Percentiles rank a stretch among this genome's conserved stretches.
phyloP scores from a whole-genome alignment of 2,797 vertebrate genomes.

The Aulostomus chinensis region DNA sequence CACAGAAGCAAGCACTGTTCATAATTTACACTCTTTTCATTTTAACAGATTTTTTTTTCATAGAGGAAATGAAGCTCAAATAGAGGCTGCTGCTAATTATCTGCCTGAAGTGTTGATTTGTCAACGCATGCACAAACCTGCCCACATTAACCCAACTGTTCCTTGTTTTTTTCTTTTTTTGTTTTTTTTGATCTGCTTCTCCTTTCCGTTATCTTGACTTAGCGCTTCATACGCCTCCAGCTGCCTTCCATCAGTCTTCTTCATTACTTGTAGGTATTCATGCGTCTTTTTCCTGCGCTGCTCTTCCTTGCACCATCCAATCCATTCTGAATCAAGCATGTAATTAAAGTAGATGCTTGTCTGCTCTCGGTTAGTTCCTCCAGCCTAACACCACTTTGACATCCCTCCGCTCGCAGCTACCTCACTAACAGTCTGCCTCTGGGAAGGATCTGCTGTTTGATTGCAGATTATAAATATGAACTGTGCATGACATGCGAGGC shows the following conservation, averaged over 20 bases:
- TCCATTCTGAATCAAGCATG: constrained; percentile 40
- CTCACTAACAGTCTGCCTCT: constrained; percentile 7
- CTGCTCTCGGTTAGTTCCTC: constrained; percentile 22
- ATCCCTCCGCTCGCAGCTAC: constrained; percentile 12
- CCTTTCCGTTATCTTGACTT: background rate
- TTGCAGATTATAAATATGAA: constrained; percentile 17
- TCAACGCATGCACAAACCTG: too few species aligned
- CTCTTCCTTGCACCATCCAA: constrained; percentile 12
- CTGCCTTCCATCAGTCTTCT: constrained; percentile 4
- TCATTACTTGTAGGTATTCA: constrained; percentile 6
- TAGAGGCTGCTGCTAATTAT: constrained; percentile 9
- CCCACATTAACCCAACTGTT: too few species aligned
- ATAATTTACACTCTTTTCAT: too few species aligned
- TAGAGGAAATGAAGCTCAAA: constrained; percentile 10
- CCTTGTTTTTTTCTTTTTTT: background rate
- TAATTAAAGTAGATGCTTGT: constrained; percentile 56
- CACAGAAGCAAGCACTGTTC: too few species aligned
- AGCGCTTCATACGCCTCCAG: background rate
- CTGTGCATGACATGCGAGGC: background rate
- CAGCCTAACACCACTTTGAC: constrained; percentile 29
- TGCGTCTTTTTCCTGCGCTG: constrained; percentile 1
- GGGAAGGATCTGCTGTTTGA: constrained; percentile 16
- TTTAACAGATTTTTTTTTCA: too few species aligned
- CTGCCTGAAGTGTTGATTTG: background rate
- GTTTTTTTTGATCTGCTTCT: too few species aligned